Evolutionary conservation across 2,113 vertebrate genomes (phyloP).

Genomic region (Anas platyrhynchos): DNA sequence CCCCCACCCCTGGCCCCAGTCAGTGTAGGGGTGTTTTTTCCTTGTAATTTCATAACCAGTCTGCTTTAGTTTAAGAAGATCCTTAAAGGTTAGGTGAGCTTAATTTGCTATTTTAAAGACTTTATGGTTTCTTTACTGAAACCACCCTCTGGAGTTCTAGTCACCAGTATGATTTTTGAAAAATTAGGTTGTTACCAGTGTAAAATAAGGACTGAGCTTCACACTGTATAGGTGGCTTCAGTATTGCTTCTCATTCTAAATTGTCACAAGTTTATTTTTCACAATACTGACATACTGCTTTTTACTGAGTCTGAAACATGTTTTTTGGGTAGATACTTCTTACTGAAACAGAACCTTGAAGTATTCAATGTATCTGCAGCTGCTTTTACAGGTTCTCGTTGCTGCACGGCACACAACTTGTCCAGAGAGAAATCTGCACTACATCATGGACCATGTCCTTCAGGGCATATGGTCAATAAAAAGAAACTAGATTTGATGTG

Average conservation of each 20-base stretch:
- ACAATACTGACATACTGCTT: not conserved
- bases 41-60: not conserved
- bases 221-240: not conserved
- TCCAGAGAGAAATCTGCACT: not conserved
- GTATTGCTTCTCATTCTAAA: not conserved
- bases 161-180: conserved; percentile 11
- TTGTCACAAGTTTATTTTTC: not conserved
- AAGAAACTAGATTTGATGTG: not conserved
- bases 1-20: too few species aligned
- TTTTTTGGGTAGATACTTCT: not conserved
- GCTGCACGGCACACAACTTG: not conserved
- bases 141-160: conserved; percentile 12
- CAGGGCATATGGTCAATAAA: not conserved
- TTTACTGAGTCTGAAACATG: not conserved
- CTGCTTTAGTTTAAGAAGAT: not conserved
- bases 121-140: conserved; percentile 39
- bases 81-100: conserved; percentile 8
- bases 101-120: not conserved
- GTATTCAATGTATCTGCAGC: not conserved
- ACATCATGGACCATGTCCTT: not conserved
- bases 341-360: not conserved
- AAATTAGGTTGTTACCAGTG: not conserved
- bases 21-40: fast-evolving
- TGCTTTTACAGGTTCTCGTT: not conserved
- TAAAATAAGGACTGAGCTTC: not conserved